Conservation (phyloP, 2,113 vertebrate genomes). For the Phylloscopus trochilus region DNA sequence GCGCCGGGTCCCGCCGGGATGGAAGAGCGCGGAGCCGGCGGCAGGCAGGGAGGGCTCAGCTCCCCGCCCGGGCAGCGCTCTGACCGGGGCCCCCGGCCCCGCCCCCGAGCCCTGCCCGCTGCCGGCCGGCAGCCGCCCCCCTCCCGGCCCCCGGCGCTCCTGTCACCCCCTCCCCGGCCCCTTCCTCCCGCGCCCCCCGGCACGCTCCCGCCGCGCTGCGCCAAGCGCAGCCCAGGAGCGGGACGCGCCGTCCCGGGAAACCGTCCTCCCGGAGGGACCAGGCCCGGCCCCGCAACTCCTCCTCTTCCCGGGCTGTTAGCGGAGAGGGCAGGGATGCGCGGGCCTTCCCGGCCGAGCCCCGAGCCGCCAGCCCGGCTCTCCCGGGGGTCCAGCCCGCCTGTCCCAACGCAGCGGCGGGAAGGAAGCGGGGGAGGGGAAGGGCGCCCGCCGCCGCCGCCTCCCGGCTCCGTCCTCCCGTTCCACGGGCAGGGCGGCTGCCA, state of each 20-base stretch:
- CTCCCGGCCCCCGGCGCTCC: neutral
- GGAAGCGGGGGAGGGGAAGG: neutral
- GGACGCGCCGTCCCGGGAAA: neutral
- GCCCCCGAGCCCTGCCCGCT: neutral
- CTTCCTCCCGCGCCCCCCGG: neutral
- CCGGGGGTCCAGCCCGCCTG: neutral
- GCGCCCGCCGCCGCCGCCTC: neutral
- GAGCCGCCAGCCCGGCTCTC: neutral
- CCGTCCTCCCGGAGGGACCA: neutral
- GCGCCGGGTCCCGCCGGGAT: neutral
- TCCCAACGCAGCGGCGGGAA: neutral
- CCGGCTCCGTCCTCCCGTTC: neutral
- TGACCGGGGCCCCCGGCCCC: neutral
- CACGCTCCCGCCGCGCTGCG: neutral
- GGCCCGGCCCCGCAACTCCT: constrained; percentile 25
- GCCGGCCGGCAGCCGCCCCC: neutral
- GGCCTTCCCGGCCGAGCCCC: neutral
- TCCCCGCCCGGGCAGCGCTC: neutral
- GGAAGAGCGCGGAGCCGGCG: neutral
- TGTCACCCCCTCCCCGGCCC: neutral
- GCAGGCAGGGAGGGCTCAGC: neutral
- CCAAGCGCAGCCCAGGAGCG: neutral
- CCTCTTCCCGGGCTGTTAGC: constrained; percentile 1
- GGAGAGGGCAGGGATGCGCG: neutral
- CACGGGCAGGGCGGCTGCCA: neutral